These are phyloP conservation scores for Nibea coibor DNA, from an alignment of 2,113 vertebrate species.

Conservation along the genomic window DNA sequence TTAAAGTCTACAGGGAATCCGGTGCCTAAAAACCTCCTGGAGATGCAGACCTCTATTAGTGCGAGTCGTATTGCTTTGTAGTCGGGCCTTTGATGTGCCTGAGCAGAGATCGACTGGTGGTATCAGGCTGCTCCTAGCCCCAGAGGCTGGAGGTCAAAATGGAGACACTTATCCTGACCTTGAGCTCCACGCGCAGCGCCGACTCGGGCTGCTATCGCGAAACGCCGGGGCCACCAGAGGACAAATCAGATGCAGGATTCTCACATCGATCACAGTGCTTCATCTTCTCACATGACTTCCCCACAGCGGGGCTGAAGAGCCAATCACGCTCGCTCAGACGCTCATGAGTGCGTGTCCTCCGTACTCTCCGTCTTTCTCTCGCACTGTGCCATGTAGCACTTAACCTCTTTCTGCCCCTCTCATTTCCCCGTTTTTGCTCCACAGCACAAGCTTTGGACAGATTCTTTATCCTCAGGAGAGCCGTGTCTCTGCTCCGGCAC, in stretches of 20 bases:
- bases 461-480: slow-evolving; percentile 37
- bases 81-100: slow-evolving; percentile 50
- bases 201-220: slow-evolving; percentile 55
- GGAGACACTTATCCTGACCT: slow-evolving; percentile 68
- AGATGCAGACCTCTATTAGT: slow-evolving; percentile 45
- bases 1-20: slow-evolving; percentile 40
- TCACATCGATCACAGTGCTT: slow-evolving; percentile 72
- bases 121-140: slow-evolving; percentile 63
- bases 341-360: slow-evolving; percentile 46
- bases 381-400: slow-evolving; percentile 48
- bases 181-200: slow-evolving; percentile 33
- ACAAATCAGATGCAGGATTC: slow-evolving; percentile 65
- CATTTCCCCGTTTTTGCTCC: slow-evolving; percentile 50
- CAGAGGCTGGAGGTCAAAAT: slow-evolving; percentile 67
- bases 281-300: slow-evolving; percentile 77
- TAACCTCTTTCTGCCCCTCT: slow-evolving; percentile 48
- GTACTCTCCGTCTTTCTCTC: slow-evolving; percentile 23
- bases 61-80: slow-evolving; percentile 42
- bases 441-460: slow-evolving; percentile 49
- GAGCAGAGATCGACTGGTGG: slow-evolving; percentile 39
- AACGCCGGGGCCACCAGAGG: slow-evolving; percentile 35
- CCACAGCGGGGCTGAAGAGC: slow-evolving; percentile 34
- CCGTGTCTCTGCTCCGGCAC: slow-evolving; percentile 13
- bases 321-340: slow-evolving; percentile 53
- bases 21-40: slow-evolving; percentile 26